Base-by-base conservation (phyloP, 2,797 vertebrate species). In the Sebastes itinus region DNA sequence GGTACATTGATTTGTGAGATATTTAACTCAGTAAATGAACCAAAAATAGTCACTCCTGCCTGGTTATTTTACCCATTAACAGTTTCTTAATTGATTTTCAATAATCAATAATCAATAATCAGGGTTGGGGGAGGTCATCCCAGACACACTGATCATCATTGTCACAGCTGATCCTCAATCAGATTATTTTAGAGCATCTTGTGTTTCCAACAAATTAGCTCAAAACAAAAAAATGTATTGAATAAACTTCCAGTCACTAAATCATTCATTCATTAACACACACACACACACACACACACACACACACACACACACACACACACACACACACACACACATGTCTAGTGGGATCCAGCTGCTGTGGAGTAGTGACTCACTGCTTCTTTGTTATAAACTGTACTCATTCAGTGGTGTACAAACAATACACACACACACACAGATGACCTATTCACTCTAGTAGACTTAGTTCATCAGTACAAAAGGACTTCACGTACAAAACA, bases 331-430 rank as follows among this genome's bases (percentile, higher is more conserved):
- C 27, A 32, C 32, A 42, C 49, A 64, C 35, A 25, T 2, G 4
- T 54, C 28, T 5, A 58, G 22, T 25, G 9, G 71, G 20, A 0
- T 0, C 65, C 75, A 70, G 84, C 30, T 55, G 73, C 69, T 76
- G 60, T 67, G 28, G 32, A 72, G 58, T 25, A 30, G 25, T 82
- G 81, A 82, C 61, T 84, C 81, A 84, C 6, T 46, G 56, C 23
- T 65, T 71, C 61, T 71, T 68, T 67, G 64, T 71, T 38, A 54
- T 25, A 38, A 25, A 72, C 62, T 59, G 74, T 67, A 38, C 62
- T 27, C 16, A 78, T 74, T 55, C 27, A 71, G 25, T 58, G 22
- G 25, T 77, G 25, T 46, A 27, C 64, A 62, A 72, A 72, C 46
- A 68, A 14, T 32, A 68, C 38, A 62, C 60, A 63, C 58, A 52